Evolutionary conservation across 2,113 vertebrate genomes (phyloP), one percentile per base, ranked within the genome.

Genomic region (Macquaria australasica): DNA sequence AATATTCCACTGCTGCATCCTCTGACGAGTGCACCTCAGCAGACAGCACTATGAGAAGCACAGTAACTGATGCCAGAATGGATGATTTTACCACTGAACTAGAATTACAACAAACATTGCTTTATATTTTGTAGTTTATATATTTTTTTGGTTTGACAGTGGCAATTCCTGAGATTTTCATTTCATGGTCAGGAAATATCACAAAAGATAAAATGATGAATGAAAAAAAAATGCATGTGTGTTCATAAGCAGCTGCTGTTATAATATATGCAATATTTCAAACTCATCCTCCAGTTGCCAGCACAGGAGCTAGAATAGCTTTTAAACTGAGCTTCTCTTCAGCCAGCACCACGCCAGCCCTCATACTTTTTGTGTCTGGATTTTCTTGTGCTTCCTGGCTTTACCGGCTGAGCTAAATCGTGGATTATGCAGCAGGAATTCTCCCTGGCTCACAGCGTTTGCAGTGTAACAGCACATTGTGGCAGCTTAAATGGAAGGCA

Each of bases 401-500:
- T 56, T n/a, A 66, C 12, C 59, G 34, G 14, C 8, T 6, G 1
- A 9, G 34, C 59, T 34, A 39, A 21, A 23, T 37, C 5, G 1
- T 25, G 51, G 21, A 31, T 18, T 53, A 34, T 43, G 18, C 18
- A 45, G n/a, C 12, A 37, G 25, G 25, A 72, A 58, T 23, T 18
- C 68, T 72, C 16, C 20, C 12, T n/a, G 50, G n/a, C 20, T 77
- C 14, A 23, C 23, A 5, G 50, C 23, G 51, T 50, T 48, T 67
- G 67, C 21, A 39, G 66, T 34, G 34, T 41, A 51, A 9, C 34
- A 20, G 59, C 39, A 72, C n/a, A 6, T 25, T 21, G 25, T 25
- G 48, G 21, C 68, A 60, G 53, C 43, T 51, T 74, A 60, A 79
- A 73, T 51, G 5, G 28, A 23, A 71, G 64, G 31, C 16, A 6